Conservation (phyloP, 2,113 vertebrate species). For the Calidris pygmaea region DNA sequence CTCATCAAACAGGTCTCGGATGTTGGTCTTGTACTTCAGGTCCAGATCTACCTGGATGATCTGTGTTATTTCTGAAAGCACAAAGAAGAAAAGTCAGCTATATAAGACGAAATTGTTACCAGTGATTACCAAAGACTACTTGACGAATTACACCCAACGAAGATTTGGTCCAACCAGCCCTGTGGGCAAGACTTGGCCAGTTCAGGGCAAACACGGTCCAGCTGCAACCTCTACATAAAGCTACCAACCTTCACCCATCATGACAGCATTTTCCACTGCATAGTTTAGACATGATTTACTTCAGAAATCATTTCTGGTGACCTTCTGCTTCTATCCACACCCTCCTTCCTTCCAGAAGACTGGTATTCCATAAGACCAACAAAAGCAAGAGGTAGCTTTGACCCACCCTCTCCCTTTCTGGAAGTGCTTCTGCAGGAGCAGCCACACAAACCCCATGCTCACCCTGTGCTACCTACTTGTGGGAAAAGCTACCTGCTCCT, state of each 20-base stretch:
- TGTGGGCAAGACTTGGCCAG: background rate
- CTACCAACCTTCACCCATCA: background rate
- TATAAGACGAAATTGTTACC: background rate
- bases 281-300: background rate
- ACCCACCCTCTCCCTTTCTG: background rate
- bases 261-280: accelerated
- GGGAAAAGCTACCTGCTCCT: background rate
- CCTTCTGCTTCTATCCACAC: background rate
- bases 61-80: conserved; percentile 80
- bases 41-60: conserved; percentile 95
- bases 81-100: background rate
- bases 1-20: conserved; percentile 92
- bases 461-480: background rate
- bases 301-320: background rate
- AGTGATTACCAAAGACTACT: background rate
- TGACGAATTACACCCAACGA: accelerated
- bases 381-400: background rate
- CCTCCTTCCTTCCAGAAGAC: background rate
- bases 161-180: background rate
- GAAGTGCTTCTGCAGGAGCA: background rate
- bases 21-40: conserved; percentile 90
- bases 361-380: background rate
- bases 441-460: background rate
- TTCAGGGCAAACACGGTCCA: background rate
- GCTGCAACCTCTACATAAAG: background rate